phyloP scores from a whole-genome alignment of 2,797 vertebrate genomes.

The Streptopelia turtur region DNA sequence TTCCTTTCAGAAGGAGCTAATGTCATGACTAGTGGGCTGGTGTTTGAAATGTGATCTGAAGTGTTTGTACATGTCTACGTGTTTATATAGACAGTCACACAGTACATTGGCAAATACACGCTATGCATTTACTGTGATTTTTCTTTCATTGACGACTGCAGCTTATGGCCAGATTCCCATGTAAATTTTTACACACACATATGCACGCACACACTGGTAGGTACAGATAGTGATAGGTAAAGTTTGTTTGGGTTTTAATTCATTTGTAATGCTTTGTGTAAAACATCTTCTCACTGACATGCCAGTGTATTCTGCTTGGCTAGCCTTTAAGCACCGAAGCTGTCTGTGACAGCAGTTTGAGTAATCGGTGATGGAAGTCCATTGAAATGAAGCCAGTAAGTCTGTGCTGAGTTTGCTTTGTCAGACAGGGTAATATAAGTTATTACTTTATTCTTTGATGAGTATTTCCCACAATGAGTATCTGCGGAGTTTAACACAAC shows the following conservation, averaged over 20 bases:
- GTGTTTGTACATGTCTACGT: background rate
- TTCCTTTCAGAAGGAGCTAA: background rate
- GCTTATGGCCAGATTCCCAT: background rate
- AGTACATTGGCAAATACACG: background rate
- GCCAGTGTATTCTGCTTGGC: background rate
- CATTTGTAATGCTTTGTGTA: slow-evolving; percentile 10
- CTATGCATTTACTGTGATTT: background rate
- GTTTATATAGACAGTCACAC: background rate
- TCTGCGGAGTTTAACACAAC: background rate
- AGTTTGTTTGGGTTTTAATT: background rate
- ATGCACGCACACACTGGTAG: rapidly evolving
- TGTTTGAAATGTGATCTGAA: background rate
- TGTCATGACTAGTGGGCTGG: background rate
- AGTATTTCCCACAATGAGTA: background rate
- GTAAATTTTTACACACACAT: background rate
- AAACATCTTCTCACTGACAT: background rate
- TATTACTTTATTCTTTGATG: slow-evolving; percentile 14
- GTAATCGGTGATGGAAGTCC: background rate
- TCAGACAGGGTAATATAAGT: slow-evolving; percentile 6
- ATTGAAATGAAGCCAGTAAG: background rate
- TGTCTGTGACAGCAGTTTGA: background rate
- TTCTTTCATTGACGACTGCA: background rate
- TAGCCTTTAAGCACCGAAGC: background rate
- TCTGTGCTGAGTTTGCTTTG: background rate
- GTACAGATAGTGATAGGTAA: background rate